Base-by-base conservation (phyloP, 2,113 vertebrate species). In the Caracal caracal region DNA sequence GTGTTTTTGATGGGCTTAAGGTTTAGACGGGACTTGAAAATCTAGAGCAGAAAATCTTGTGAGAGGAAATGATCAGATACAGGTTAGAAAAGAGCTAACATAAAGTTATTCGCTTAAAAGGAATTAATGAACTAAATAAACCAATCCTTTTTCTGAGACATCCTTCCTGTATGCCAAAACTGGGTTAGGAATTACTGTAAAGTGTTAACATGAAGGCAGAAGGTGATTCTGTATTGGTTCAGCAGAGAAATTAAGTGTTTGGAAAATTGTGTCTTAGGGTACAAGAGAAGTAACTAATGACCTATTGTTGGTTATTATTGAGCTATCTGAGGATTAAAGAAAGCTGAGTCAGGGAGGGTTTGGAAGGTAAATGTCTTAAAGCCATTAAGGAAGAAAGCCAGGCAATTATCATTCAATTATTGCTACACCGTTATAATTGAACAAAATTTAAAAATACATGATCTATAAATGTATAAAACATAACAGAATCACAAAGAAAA, bases 81-180 rank as follows among this genome's bases (percentile, higher is more conserved):
- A 96, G 17, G n/a, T 91, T 96, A 33, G 26, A 89, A 20, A 95
- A 28, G 26, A 81, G 47, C 53, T 86, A 90, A 79, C 78, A 65
- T 76, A 89, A 15, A 65, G 35, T 70, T 93, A 79, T 35, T 96
- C 10, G 43, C 28, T 76, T 81, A 93, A 93, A 96, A 95, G 28
- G 66, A 88, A 84, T 90, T 90, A 93, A 96, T 94, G 66, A 96
- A 51, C 87, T 85, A 76, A 83, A 82, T 53, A 93, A 84, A 22
- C 30, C 53, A 92, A 40, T 6, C 78, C 43, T 68, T 73, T 93
- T 30, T 53, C 5, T 86, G 56, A 92, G 91, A 89, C 35, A 86
- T 82, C 6, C 33, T 89, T 92, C 78, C 37, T 95, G 43, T 92
- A 76, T 82, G 51, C 24, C 40, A 61, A 88, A 95, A 93, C n/a